Evolutionary conservation across 2,888 invertebrate genomes (phyloP).

Genomic region (Formica aserva): DNA sequence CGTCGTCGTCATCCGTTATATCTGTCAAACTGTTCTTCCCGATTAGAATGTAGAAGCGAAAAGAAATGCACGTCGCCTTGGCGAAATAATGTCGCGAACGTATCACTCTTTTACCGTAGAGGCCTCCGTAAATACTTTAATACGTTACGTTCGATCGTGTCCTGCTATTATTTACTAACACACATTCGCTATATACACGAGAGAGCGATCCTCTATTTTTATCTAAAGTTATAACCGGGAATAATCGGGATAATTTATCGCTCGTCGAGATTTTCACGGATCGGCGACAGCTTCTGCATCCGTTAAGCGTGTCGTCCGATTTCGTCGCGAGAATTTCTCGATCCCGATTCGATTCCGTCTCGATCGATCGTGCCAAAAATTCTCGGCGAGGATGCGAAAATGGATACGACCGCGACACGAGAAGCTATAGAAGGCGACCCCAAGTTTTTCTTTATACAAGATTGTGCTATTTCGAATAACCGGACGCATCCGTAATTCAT

Average conservation of each 20-base stretch:
- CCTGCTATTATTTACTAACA: constrained; percentile 48
- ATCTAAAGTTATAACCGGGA: constrained; percentile 43
- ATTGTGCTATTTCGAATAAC: not conserved
- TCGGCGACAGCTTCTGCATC: not conserved
- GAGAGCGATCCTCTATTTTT: constrained; percentile 39
- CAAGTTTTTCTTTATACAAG: not conserved
- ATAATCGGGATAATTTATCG: constrained; percentile 37
- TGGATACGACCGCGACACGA: not conserved
- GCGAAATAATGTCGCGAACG: not conserved
- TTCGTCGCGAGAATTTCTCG: not conserved
- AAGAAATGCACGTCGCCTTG: not conserved
- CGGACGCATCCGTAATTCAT: not conserved
- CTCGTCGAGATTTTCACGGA: constrained; percentile 26
- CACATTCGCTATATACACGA: constrained; percentile 9
- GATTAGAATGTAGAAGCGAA: not conserved
- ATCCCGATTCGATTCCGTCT: not conserved
- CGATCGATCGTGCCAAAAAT: not conserved
- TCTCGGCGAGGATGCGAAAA: not conserved
- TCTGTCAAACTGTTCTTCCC: not conserved
- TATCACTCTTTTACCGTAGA: constrained; percentile 35
- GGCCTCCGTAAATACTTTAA: constrained; percentile 52
- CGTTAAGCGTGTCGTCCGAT: too few relatives aligned
- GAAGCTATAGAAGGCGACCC: not conserved
- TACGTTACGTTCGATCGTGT: constrained; percentile 52
- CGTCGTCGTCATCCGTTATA: not conserved